Percentiles rank a stretch among this genome's conserved stretches.
These are phyloP conservation scores for Caradrina kadenii DNA, from an alignment of 2,888 invertebrate species.

Conservation along the genomic window DNA sequence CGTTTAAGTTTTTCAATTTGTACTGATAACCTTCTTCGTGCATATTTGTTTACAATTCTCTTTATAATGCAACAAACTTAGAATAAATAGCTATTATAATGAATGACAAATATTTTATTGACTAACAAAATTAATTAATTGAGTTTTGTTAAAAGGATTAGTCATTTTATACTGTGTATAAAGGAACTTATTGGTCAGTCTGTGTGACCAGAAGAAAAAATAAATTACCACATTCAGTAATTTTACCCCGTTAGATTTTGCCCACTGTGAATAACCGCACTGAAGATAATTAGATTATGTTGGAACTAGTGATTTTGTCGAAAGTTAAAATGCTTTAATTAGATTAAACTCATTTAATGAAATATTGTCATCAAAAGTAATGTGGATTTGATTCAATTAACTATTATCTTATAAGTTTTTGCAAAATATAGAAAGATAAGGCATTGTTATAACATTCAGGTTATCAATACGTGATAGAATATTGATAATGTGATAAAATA, in stretches of 20 bases:
- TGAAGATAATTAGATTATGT: slow-evolving; percentile 45
- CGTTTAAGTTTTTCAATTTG: not conserved
- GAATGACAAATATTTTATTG: not conserved
- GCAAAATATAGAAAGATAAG: not conserved
- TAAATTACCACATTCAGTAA: slow-evolving; percentile 24
- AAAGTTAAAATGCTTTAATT: slow-evolving; percentile 41
- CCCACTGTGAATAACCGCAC: slow-evolving; percentile 32
- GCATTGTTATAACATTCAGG: not conserved
- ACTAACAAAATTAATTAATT: not conserved
- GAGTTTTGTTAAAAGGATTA: not conserved
- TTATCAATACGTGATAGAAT: not conserved
- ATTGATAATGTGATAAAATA: not conserved
- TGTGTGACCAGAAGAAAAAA: slow-evolving; percentile 50
- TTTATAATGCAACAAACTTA: fast-evolving
- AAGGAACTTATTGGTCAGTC: slow-evolving; percentile 18
- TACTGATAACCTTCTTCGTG: not conserved
- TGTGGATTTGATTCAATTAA: slow-evolving; percentile 5
- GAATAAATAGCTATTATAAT: fast-evolving
- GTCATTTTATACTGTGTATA: slow-evolving; percentile 18
- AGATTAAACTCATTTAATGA: slow-evolving; percentile 24
- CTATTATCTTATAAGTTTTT: slow-evolving; percentile 9
- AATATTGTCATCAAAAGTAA: not conserved
- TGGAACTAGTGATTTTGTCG: slow-evolving; percentile 16
- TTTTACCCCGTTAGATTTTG: slow-evolving; percentile 18
- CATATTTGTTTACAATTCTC: not conserved